Evolutionary conservation across 2,797 vertebrate genomes (phyloP), one percentile per base, ranked within the genome.

Genomic region (Hyperoplus immaculatus): DNA sequence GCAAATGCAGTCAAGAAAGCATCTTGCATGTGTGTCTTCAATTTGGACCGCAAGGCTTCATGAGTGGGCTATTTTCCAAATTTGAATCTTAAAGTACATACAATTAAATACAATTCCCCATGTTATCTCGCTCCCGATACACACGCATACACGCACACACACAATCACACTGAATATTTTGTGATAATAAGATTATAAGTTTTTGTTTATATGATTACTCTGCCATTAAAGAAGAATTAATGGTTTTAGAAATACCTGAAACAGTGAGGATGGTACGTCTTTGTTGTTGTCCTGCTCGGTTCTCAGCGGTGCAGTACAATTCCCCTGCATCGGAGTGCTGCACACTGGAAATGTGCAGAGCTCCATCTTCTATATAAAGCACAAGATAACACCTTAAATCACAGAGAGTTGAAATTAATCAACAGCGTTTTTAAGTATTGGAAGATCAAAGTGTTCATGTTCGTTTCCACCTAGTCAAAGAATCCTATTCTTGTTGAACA

Each of bases 251-350:
- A 49, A 14, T 54, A 95, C 95, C 92, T 69, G 88, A 86, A 53
- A 95, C 78, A 9, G 18, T 83, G 53, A 96, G 87, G 43, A 84
- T 43, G 5, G 78, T 69, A 0, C 62, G 90, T 78, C 83, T 94
- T 82, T 91, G 89, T 6, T 95, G 92, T 15, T 82, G 87, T 64
- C 95, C 95, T 0, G 89, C 91, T 80, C 78, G 69, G 81, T 95
- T 96, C 83, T 93, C 88, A 50, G 93, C 95, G 2, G 83, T 93
- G 15, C 95, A 96, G 78, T 78, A 91, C 82, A 95, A 96, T 15
- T 93, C 90, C 29, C 95, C 95, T 47, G 85, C 80, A 38, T 95
- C 93, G n/a, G 89, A 87, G 70, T 21, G 21, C 54, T 92, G 88
- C 58, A 93, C 88, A 2, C 51, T 86, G 43, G 81, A 84, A 74